A percentile compares a stretch with the other conserved stretches of the same genome.
These are phyloP conservation scores for Lepetodrilus schrolli DNA, from an alignment of 2,888 invertebrate species.

Conservation along the genomic window DNA sequence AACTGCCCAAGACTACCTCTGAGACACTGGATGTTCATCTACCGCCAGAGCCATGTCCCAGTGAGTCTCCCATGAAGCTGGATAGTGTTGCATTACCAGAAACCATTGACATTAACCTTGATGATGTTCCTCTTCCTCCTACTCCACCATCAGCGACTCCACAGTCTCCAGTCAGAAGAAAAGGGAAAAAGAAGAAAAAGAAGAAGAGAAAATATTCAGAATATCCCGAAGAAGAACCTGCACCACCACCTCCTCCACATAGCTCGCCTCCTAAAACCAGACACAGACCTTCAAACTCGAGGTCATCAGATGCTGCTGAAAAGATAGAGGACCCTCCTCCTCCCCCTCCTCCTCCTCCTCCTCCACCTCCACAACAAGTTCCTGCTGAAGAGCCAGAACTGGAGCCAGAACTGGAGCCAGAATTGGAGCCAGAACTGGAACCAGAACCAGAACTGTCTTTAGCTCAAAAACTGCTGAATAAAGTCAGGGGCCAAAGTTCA, in stretches of 20 bases:
- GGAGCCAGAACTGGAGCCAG: neutral
- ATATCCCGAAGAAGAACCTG: conserved; percentile 7
- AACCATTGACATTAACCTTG: conserved; percentile 1
- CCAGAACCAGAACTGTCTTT: conserved; percentile 16
- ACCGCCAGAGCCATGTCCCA: neutral
- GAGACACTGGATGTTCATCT: neutral
- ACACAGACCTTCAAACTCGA: neutral
- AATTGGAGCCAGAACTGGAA: no score
- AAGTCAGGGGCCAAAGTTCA: neutral
- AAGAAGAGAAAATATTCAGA: neutral
- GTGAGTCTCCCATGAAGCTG: neutral
- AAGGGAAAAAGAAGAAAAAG: conserved; percentile 18
- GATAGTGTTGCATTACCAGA: neutral
- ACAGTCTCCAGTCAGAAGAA: neutral
- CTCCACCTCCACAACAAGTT: neutral
- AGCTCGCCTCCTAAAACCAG: neutral
- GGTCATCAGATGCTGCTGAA: neutral
- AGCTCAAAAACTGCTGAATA: conserved; percentile 30
- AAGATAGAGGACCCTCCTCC: neutral
- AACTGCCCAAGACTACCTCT: neutral
- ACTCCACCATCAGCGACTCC: conserved; percentile 9
- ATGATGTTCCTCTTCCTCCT: conserved; percentile 27
- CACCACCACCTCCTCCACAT: conserved; percentile 11
- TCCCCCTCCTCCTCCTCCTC: neutral
- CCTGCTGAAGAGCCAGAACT: neutral